Evolutionary conservation across 1,140 invertebrate species (phyloP).

Genomic region (Thaumetopoea pityocampa): DNA sequence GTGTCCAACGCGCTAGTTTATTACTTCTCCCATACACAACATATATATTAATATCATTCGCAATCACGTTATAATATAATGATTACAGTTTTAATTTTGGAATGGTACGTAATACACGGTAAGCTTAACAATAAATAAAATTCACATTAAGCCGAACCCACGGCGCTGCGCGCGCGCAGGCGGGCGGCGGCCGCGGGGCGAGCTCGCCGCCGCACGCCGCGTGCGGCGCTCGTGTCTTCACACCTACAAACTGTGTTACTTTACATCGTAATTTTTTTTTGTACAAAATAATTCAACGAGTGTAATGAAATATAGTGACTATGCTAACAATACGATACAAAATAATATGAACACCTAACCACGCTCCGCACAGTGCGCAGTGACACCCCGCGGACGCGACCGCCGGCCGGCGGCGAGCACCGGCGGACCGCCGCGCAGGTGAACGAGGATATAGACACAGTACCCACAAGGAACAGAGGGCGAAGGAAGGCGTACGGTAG

Average conservation of each 20-base stretch:
- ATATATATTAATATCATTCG: slow-evolving; percentile 64
- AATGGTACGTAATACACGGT: slow-evolving; percentile 65
- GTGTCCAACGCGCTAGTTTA: too few relatives aligned
- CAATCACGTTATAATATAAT: slow-evolving; percentile 66
- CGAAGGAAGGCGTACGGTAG: too few relatives aligned
- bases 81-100: slow-evolving; percentile 73
- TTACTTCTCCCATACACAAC: too few relatives aligned
- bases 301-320: slow-evolving; percentile 68
- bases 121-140: slow-evolving; percentile 73
- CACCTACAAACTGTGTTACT: slow-evolving; percentile 50
- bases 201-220: too few relatives aligned
- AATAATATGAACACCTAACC: slow-evolving; percentile 57
- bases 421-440: too few relatives aligned
- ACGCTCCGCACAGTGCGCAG: slow-evolving; percentile 27
- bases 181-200: too few relatives aligned
- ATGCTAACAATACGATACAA: slow-evolving; percentile 63
- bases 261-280: slow-evolving; percentile 67
- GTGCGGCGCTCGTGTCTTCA: too few relatives aligned
- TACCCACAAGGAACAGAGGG: too few relatives aligned
- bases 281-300: slow-evolving; percentile 74
- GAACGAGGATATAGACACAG: too few relatives aligned
- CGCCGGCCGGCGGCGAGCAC: too few relatives aligned
- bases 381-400: too few relatives aligned
- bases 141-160: slow-evolving; percentile 43
- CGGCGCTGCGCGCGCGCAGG: too few relatives aligned